Conservation (phyloP, 2,113 vertebrate genomes). For the Suricata suricatta region DNA sequence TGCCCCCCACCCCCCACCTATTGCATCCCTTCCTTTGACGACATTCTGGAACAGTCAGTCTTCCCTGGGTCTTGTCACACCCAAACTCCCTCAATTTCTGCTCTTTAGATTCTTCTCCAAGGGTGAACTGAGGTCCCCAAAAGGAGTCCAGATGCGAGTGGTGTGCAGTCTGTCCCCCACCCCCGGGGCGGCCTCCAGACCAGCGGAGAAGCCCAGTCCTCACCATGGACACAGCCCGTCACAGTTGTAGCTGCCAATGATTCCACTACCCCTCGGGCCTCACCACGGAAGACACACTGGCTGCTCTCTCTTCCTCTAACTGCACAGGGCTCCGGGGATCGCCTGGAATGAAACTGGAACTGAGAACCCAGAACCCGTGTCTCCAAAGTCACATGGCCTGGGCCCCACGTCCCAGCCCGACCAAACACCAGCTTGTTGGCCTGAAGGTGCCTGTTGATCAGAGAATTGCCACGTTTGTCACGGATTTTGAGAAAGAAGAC, state of each 20-base stretch:
- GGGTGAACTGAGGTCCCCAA: background rate
- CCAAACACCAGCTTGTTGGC: fast-evolving
- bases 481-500: background rate
- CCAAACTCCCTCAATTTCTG: background rate
- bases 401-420: background rate
- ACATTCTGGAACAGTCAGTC: background rate
- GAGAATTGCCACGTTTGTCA: background rate
- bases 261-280: background rate
- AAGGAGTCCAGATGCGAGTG: background rate
- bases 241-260: background rate
- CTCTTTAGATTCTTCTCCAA: background rate
- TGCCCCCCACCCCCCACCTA: background rate
- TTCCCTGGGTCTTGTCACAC: background rate
- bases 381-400: background rate
- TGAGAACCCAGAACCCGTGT: background rate
- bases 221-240: too few relatives aligned
- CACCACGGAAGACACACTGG: fast-evolving
- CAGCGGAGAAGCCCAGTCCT: background rate
- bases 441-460: background rate
- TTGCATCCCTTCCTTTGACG: background rate
- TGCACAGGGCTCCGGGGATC: background rate
- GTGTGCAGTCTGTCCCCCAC: background rate
- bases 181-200: background rate
- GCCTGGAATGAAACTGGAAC: background rate
- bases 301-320: background rate